These are phyloP conservation scores for Micromys minutus DNA, from an alignment of 2,113 vertebrate species.

Conservation along the genomic window DNA sequence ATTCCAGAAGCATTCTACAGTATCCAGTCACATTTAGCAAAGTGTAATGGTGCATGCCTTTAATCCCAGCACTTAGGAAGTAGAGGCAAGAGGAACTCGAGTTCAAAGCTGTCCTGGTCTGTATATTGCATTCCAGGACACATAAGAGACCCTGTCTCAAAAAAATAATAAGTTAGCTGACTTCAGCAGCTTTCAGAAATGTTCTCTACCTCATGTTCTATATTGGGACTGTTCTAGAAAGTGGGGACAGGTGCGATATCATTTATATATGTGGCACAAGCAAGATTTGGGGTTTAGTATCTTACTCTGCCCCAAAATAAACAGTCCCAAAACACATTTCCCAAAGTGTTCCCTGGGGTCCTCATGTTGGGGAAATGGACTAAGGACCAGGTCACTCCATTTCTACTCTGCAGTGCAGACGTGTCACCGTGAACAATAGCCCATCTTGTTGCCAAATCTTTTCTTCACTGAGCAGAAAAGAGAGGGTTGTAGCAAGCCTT, in stretches of 20 bases:
- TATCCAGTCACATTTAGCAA: not conserved
- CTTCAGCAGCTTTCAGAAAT: slow-evolving; percentile 30
- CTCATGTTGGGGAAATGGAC: not conserved
- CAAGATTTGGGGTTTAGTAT: not conserved
- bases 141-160: not conserved
- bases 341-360: not conserved
- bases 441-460: slow-evolving; percentile 11
- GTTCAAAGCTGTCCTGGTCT: not conserved
- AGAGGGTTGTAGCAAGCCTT: slow-evolving; percentile 34
- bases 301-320: not conserved
- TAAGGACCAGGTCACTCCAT: not conserved
- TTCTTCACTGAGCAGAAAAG: slow-evolving; percentile 26
- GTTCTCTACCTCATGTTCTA: not conserved
- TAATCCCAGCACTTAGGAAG: not conserved
- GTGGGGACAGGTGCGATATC: not conserved
- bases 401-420: not conserved
- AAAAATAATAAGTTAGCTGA: not conserved
- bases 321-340: slow-evolving; percentile 3
- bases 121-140: not conserved
- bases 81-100: not conserved
- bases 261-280: not conserved
- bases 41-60: not conserved
- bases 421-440: not conserved
- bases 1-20: not conserved
- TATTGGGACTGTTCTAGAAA: not conserved